Conservation (phyloP, 2,797 vertebrate genomes). For the Margarornis squamiger region DNA sequence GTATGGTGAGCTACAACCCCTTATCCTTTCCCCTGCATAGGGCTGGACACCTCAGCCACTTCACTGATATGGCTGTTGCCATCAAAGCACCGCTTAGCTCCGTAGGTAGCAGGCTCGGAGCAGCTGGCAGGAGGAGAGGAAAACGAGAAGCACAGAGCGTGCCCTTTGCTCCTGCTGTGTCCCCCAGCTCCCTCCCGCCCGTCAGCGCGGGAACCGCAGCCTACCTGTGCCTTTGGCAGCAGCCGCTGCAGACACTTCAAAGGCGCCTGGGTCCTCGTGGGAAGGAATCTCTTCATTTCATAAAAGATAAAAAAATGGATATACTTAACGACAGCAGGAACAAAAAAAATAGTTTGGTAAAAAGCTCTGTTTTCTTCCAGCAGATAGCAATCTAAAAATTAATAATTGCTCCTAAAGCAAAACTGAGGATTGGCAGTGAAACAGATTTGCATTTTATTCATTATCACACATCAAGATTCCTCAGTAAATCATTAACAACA, state of each 20-base stretch:
- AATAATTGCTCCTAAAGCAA: constrained; percentile 38
- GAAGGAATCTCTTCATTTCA: neutral
- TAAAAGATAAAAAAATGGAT: neutral
- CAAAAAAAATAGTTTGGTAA: neutral
- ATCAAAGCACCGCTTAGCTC: neutral
- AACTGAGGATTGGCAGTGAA: constrained; percentile 34
- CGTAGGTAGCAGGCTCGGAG: neutral
- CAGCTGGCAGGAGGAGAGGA: fast-evolving
- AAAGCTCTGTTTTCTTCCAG: constrained; percentile 17
- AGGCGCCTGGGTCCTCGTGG: fast-evolving
- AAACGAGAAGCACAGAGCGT: neutral
- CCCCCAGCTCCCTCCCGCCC: fast-evolving
- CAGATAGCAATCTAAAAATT: constrained; percentile 18
- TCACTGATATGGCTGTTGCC: neutral
- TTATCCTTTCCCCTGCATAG: fast-evolving
- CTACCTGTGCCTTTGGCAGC: neutral
- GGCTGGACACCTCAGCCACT: neutral
- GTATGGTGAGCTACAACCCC: neutral
- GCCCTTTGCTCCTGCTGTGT: neutral
- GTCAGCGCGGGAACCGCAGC: fast-evolving
- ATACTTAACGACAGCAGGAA: neutral
- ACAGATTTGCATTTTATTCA: constrained; percentile 51
- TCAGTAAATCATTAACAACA: constrained; percentile 51
- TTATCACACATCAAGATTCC: constrained; percentile 50
- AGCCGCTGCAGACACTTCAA: neutral